phyloP scores from a whole-genome alignment of 2,797 vertebrate genomes.

The Sebastes flavidus region DNA sequence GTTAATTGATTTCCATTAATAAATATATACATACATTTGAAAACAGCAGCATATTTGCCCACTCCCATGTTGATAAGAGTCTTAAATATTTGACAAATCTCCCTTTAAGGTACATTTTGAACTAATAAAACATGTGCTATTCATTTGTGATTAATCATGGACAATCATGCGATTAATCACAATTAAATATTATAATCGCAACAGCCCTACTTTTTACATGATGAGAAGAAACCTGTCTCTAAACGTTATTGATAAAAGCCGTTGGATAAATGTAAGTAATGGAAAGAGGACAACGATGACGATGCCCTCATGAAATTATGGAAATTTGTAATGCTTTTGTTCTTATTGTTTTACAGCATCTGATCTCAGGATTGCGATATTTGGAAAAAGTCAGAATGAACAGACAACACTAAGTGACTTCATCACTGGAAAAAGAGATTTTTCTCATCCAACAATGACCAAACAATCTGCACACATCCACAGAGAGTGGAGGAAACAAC shows the following conservation, averaged over 20 bases:
- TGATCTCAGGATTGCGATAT: slow-evolving; percentile 33
- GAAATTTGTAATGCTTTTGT: neutral
- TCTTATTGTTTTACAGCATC: slow-evolving; percentile 23
- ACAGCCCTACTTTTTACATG: too few relatives aligned
- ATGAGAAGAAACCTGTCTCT: neutral
- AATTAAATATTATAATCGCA: too few relatives aligned
- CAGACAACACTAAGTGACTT: neutral
- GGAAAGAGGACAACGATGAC: neutral
- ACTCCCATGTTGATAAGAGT: too few relatives aligned
- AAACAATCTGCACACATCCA: neutral
- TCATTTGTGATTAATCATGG: too few relatives aligned
- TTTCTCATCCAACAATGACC: neutral
- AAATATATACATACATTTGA: too few relatives aligned
- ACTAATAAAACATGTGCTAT: too few relatives aligned
- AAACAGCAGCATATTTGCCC: too few relatives aligned
- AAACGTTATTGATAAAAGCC: neutral
- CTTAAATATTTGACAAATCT: too few relatives aligned
- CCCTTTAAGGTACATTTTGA: too few relatives aligned
- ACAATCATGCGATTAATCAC: too few relatives aligned
- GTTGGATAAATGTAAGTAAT: neutral
- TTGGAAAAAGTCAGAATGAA: slow-evolving; percentile 34
- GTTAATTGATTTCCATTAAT: too few relatives aligned
- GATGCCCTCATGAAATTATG: neutral
- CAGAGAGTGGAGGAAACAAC: neutral
- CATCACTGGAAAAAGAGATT: neutral